A percentile compares a stretch with the other conserved stretches of the same genome.
These are phyloP conservation scores for Diuraphis noxia DNA, from an alignment of 1,140 invertebrate species.

Conservation along the genomic window DNA sequence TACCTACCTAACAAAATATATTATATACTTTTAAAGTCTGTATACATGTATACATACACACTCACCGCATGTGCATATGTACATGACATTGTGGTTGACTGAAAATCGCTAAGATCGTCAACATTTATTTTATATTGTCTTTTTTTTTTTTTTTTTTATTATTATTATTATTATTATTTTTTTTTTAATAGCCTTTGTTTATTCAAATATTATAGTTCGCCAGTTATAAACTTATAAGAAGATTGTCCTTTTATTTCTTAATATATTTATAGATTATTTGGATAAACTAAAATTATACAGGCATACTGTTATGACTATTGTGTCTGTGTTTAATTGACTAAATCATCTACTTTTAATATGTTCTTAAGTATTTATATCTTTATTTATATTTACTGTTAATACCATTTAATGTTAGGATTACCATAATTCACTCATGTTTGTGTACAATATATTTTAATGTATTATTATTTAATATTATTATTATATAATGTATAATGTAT, in stretches of 20 bases:
- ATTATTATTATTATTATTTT: too few species aligned
- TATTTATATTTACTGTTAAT: conserved; percentile 33
- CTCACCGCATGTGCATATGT: not conserved
- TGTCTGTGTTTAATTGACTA: not conserved
- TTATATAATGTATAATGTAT: not conserved
- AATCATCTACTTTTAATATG: not conserved
- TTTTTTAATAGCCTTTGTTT: not conserved
- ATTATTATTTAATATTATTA: not conserved
- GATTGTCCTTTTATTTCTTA: not conserved
- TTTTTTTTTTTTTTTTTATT: not conserved
- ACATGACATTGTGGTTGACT: not conserved
- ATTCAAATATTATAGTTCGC: not conserved
- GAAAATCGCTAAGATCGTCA: not conserved
- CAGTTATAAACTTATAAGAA: too few species aligned
- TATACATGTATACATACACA: not conserved
- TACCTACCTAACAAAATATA: not conserved
- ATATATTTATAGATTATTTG: not conserved
- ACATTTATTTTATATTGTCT: conserved; percentile 5
- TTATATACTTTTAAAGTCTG: not conserved
- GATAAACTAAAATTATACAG: not conserved
- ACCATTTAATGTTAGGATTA: conserved; percentile 2
- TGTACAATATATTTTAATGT: not conserved
- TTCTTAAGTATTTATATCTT: not conserved
- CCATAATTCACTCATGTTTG: conserved; percentile 9
- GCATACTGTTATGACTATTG: not conserved